Evolutionary conservation across 2,888 invertebrate species (phyloP).

Genomic region (Noctua janthe): DNA sequence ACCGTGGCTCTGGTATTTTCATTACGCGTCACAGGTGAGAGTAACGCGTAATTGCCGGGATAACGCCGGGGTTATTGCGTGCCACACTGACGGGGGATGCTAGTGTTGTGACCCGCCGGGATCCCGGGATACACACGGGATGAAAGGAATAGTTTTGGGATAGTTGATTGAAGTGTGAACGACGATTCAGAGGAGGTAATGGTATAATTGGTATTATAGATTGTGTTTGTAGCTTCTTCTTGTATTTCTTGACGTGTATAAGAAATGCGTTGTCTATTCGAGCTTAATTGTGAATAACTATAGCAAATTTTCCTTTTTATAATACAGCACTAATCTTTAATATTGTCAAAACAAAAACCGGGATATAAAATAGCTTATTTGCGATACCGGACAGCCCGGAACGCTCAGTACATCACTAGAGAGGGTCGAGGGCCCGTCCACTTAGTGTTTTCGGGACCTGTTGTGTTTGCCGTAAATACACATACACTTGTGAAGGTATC

Average conservation of each 20-base stretch:
- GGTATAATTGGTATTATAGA: conserved; percentile 29
- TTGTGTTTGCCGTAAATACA: conserved; percentile 62
- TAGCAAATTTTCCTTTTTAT: not conserved
- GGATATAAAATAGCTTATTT: not conserved
- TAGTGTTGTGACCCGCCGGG: conserved; percentile 59
- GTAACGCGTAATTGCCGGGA: conserved; percentile 77
- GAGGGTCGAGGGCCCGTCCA: conserved; percentile 59
- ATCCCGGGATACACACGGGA: conserved; percentile 54
- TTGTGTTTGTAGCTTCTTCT: conserved; percentile 5
- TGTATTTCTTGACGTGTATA: not conserved
- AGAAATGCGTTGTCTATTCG: not conserved
- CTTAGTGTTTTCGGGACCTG: conserved; percentile 66
- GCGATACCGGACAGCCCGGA: not conserved
- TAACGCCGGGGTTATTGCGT: conserved; percentile 77
- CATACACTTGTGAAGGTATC: conserved; percentile 59
- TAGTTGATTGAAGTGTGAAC: conserved; percentile 57
- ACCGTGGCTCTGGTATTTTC: conserved; percentile 77
- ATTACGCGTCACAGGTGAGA: conserved; percentile 81
- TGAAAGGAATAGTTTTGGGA: conserved; percentile 54
- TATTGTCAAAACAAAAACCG: not conserved
- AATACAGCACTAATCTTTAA: not conserved
- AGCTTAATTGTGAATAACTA: not conserved
- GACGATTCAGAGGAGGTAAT: conserved; percentile 20
- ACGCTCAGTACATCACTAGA: conserved; percentile 46
- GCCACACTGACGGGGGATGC: conserved; percentile 69